Evolutionary conservation across 2,797 vertebrate species (phyloP).

Genomic region (Channallabes apus): DNA sequence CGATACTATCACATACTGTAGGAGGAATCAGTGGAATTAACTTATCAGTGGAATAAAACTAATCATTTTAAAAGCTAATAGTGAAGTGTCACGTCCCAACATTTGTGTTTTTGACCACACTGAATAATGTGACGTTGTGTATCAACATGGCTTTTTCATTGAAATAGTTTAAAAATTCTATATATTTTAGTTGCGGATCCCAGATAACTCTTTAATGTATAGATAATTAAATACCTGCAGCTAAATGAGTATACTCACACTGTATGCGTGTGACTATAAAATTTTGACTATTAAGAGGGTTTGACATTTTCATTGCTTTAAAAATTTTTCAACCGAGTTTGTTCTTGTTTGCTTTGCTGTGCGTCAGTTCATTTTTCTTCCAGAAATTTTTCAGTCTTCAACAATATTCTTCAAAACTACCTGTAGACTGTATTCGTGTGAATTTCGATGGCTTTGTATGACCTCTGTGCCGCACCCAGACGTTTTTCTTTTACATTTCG

Average conservation of each 20-base stretch:
- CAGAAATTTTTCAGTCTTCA: neutral
- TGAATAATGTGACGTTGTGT: neutral
- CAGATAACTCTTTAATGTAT: neutral
- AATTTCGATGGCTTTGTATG: neutral
- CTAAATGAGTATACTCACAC: too few species aligned
- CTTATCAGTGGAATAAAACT: too few species aligned
- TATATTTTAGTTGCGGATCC: neutral
- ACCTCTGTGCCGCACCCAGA: neutral
- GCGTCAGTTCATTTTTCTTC: neutral
- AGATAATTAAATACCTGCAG: neutral
- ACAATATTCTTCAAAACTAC: neutral
- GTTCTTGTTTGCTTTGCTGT: neutral
- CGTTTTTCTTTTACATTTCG: neutral
- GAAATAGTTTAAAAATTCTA: neutral
- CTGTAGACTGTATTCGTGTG: neutral
- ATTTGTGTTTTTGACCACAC: neutral
- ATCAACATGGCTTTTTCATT: neutral
- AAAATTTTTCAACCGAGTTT: too few species aligned
- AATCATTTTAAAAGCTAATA: neutral
- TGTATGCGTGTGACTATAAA: too few species aligned
- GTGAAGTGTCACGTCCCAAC: neutral
- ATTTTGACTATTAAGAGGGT: neutral
- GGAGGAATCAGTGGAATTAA: neutral
- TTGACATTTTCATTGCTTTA: neutral
- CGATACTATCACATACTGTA: neutral